Evolutionary conservation across 2,888 invertebrate genomes (phyloP), one percentile per base, ranked within the genome.

Genomic region (Drosophila bunnanda): DNA sequence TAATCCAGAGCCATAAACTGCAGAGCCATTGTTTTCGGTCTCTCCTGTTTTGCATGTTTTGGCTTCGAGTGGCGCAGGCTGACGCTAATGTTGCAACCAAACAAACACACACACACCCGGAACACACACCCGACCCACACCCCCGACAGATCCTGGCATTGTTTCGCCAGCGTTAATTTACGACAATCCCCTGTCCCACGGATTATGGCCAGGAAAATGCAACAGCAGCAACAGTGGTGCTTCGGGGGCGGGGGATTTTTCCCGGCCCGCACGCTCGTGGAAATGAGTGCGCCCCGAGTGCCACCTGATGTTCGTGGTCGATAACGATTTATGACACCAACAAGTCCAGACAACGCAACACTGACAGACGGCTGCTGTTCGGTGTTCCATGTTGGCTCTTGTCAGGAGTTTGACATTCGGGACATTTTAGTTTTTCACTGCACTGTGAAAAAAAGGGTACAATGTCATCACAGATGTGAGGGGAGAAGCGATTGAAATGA

Each of bases 261-360:
- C 7, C 41, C 41, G 13, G 30, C 48, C 53, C 41, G 41, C 52
- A 25, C 46, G 28, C 69, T 54, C 67, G 68, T 64, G 57, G 57
- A 72, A 67, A 79, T 77, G 77, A 80, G 77, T 79, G 79, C 80
- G 81, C 75, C 79, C 75, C 76, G 88, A 89, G 89, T 88, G 78
- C 78, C 90, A 90, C 90, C 89, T 90, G 89, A 89, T 89, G 89
- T 88, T 86, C 79, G 86, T 84, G 89, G 80, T 78, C 88, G 89
- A 89, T 89, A 89, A 88, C 89, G 86, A 90, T 90, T 89, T 90
- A 85, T 87, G 89, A 81, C 81, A 85, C 88, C 89, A 48, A 65
- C 36, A 41, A 52, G 44, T 46, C 46, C 64, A 73, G 57, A 62
- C 52, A 50, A 55, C 69, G 50, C 68, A 55, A 61, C 60, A 52